Percentiles rank a stretch among this genome's conserved stretches.
phyloP scores from a whole-genome alignment of 1,140 invertebrate genomes.

The Tenebrio molitor region DNA sequence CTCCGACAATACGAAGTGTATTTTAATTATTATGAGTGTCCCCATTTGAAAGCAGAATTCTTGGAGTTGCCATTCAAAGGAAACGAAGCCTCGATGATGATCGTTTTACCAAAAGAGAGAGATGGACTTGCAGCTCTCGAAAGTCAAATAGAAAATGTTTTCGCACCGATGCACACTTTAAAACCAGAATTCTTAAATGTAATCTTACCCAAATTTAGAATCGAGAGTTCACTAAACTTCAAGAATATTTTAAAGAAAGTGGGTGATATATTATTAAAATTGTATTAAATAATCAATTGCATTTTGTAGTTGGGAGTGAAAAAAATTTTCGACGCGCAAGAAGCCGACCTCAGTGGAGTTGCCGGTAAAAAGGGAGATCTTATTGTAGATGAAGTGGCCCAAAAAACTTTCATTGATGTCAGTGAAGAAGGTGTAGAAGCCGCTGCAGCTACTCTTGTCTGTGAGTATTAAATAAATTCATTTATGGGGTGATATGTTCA shows the following conservation, averaged over 20 bases:
- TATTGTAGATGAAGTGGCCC: slow-evolving; percentile 64
- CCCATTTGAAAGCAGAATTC: slow-evolving; percentile 69
- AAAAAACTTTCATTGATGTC: slow-evolving; percentile 78
- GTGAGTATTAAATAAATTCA: too few relatives aligned
- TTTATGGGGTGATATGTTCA: too few relatives aligned
- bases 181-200: slow-evolving; percentile 53
- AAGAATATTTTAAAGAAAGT: slow-evolving; percentile 63
- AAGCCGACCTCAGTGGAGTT: slow-evolving; percentile 72
- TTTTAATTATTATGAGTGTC: slow-evolving; percentile 69
- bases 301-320: slow-evolving; percentile 68
- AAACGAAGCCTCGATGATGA: slow-evolving; percentile 72
- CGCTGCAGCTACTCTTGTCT: slow-evolving; percentile 74
- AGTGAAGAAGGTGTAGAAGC: slow-evolving; percentile 80
- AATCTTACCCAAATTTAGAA: slow-evolving; percentile 66
- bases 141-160: slow-evolving; percentile 53
- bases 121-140: slow-evolving; percentile 67
- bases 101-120: slow-evolving; percentile 75
- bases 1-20: slow-evolving; percentile 72
- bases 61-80: slow-evolving; percentile 73
- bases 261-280: too few relatives aligned
- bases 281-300: slow-evolving; percentile 46
- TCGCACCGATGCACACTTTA: slow-evolving; percentile 54
- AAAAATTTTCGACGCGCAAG: slow-evolving; percentile 67
- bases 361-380: slow-evolving; percentile 47
- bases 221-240: slow-evolving; percentile 66